These are phyloP conservation scores for Listrodromus nycthemerus DNA, from an alignment of 2,888 invertebrate species.

Conservation along the genomic window DNA sequence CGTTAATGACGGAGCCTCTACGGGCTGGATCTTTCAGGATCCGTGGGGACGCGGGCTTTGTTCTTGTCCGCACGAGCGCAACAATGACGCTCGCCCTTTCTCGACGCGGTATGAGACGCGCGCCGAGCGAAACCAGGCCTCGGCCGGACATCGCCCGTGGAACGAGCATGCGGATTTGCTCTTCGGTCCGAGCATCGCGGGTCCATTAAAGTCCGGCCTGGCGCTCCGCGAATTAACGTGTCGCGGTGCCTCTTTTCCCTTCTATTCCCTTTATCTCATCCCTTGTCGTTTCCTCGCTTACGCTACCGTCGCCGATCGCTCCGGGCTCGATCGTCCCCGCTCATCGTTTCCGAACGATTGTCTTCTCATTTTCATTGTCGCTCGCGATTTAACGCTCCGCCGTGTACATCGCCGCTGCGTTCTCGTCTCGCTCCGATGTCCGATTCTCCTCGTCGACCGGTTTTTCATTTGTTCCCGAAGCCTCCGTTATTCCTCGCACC, in stretches of 20 bases:
- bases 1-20: constrained; percentile 37
- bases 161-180: constrained; percentile 17
- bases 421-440: background rate
- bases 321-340: constrained; percentile 29
- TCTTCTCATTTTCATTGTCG: constrained; percentile 1
- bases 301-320: constrained; percentile 39
- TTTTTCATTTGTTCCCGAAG: background rate
- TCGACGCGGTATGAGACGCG: constrained; percentile 48
- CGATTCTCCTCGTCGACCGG: background rate
- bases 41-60: constrained; percentile 35
- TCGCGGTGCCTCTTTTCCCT: constrained; percentile 19
- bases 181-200: constrained; percentile 60
- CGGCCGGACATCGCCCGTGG: constrained; percentile 48
- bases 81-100: constrained; percentile 53
- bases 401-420: background rate
- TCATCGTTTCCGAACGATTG: constrained; percentile 31
- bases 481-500: background rate
- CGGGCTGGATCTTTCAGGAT: constrained; percentile 20
- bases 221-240: constrained; percentile 13
- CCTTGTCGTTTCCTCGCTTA: constrained; percentile 9
- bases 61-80: constrained; percentile 24
- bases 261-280: constrained; percentile 30
- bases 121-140: constrained; percentile 49
- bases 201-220: constrained; percentile 39
- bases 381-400: background rate